These are phyloP conservation scores for Condylostylus longicornis DNA, from an alignment of 1,140 invertebrate species.

Conservation along the genomic window DNA sequence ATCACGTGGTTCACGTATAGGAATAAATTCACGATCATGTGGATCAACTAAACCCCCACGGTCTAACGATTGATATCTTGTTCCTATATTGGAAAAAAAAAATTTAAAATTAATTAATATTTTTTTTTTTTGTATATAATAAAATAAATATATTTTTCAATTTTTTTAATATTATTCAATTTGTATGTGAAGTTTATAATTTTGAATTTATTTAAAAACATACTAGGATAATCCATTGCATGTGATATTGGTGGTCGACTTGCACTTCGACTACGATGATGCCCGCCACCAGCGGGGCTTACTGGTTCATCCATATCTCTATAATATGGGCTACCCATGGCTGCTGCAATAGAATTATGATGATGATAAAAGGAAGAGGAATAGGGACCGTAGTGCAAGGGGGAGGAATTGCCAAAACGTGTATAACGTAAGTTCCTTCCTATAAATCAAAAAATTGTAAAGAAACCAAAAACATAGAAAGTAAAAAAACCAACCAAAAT, in stretches of 20 bases:
- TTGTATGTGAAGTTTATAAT: background rate
- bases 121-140: constrained; percentile 1
- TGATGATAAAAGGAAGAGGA: constrained; percentile 38
- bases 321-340: constrained; percentile 51
- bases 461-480: too few relatives aligned
- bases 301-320: constrained; percentile 56
- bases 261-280: constrained; percentile 46
- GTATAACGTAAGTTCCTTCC: constrained; percentile 33
- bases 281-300: constrained; percentile 51
- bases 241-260: constrained; percentile 38
- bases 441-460: too few relatives aligned
- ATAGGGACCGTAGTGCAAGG: constrained; percentile 36
- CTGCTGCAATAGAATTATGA: constrained; percentile 36
- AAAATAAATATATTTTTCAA: too few relatives aligned
- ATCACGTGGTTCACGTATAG: constrained; percentile 56
- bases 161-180: background rate
- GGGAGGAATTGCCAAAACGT: constrained; percentile 43
- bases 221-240: constrained; percentile 35
- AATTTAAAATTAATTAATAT: background rate
- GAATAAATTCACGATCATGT: constrained; percentile 64
- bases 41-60: constrained; percentile 42
- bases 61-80: constrained; percentile 62
- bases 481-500: too few relatives aligned
- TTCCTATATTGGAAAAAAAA: constrained; percentile 18
- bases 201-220: constrained; percentile 3